phyloP scores from a whole-genome alignment of 2,113 vertebrate species.

The Cygnus buccinator region DNA sequence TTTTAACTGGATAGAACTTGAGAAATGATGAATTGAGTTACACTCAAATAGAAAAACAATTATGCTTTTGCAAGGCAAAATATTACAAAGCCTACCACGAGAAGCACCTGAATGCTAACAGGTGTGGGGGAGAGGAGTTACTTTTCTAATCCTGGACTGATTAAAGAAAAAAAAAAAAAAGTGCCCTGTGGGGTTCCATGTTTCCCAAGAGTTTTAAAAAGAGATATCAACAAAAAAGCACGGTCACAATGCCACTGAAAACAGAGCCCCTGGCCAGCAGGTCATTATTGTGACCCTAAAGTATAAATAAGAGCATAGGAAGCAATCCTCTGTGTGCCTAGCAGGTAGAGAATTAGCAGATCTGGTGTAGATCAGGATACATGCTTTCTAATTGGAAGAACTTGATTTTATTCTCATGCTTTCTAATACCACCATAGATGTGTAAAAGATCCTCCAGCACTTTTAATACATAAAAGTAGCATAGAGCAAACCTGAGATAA shows the following conservation, averaged over 20 bases:
- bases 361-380: background rate
- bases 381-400: background rate
- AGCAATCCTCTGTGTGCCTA: background rate
- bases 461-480: background rate
- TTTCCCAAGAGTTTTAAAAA: background rate
- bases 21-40: background rate
- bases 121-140: background rate
- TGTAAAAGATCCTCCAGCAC: background rate
- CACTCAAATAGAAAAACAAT: background rate
- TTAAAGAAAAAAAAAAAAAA: background rate
- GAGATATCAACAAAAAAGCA: rapidly evolving
- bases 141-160: background rate
- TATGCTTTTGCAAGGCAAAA: background rate
- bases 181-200: rapidly evolving
- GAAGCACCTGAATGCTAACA: background rate
- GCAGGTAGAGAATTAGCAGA: background rate
- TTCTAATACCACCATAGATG: background rate
- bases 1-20: background rate
- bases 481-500: background rate
- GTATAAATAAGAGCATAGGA: rapidly evolving
- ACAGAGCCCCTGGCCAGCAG: background rate
- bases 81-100: background rate
- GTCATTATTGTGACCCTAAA: background rate
- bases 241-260: background rate
- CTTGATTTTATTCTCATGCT: background rate